Evolutionary conservation across 2,888 invertebrate species (phyloP).

Genomic region (Hyposoter didymator): DNA sequence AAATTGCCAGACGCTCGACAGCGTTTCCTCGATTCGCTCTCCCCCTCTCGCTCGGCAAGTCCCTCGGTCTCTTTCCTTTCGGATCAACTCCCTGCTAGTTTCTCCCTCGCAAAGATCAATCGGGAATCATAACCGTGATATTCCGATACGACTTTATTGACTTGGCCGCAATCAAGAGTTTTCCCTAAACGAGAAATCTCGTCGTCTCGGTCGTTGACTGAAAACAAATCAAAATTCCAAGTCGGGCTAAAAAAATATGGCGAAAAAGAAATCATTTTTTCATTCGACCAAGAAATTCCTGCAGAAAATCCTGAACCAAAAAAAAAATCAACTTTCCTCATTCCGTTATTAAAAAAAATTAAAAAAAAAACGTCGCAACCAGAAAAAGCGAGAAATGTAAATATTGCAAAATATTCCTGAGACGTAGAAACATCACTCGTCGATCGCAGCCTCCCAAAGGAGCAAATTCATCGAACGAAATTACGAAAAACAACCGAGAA

Average conservation of each 20-base stretch:
- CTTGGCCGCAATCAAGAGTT: not conserved
- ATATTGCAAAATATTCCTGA: slow-evolving; percentile 41
- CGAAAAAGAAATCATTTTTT: not conserved
- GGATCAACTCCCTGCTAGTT: slow-evolving; percentile 23
- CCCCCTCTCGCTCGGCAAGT: not conserved
- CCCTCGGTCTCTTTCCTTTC: not conserved
- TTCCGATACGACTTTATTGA: not conserved
- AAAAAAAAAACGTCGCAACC: not conserved
- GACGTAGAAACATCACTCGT: slow-evolving; percentile 21
- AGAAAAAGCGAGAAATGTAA: slow-evolving; percentile 37
- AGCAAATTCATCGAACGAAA: not conserved
- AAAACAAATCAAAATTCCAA: not conserved
- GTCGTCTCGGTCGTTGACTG: not conserved
- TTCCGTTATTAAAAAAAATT: not conserved
- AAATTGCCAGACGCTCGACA: slow-evolving; percentile 60
- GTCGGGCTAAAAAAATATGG: not conserved
- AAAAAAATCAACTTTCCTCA: too few relatives aligned
- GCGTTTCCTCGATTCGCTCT: slow-evolving; percentile 16
- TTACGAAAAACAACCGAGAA: not conserved
- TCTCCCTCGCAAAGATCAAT: slow-evolving; percentile 33
- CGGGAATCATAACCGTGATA: slow-evolving; percentile 24
- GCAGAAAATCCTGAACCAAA: not conserved
- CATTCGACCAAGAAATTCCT: not conserved
- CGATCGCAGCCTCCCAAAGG: not conserved
- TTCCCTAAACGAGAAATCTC: not conserved